These are phyloP conservation scores for Hiodon tergisus DNA, from an alignment of 2,113 vertebrate species.

Conservation along the genomic window DNA sequence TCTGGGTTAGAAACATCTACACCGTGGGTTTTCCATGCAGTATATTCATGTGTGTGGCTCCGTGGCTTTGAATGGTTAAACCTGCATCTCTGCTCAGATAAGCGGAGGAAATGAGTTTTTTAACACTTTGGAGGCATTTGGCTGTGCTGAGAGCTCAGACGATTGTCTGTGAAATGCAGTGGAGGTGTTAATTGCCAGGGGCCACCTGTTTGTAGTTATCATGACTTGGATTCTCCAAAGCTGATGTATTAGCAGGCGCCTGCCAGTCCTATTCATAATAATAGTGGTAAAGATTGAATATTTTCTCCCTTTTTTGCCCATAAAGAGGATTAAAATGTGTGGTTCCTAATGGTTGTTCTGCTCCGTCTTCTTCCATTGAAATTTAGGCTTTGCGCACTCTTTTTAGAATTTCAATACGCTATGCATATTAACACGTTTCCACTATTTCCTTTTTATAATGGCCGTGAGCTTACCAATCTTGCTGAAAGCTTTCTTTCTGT, in stretches of 20 bases:
- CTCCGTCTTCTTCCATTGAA: slow-evolving; percentile 1
- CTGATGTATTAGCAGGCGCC: slow-evolving; percentile 13
- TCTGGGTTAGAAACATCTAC: too few species aligned
- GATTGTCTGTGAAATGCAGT: slow-evolving; percentile 44
- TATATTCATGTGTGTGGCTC: slow-evolving; percentile 20
- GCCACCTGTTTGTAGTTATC: slow-evolving; percentile 31
- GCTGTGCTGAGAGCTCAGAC: slow-evolving; percentile 8
- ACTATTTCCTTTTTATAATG: slow-evolving; percentile 27
- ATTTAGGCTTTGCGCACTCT: slow-evolving; percentile 19
- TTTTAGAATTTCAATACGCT: slow-evolving; percentile 28
- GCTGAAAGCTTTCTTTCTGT: slow-evolving; percentile 19
- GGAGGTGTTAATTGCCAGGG: slow-evolving; percentile 60
- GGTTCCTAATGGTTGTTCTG: slow-evolving; percentile 19
- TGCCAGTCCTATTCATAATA: slow-evolving; percentile 18
- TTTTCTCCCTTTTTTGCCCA: slow-evolving; percentile 27
- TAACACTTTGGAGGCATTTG: slow-evolving; percentile 47
- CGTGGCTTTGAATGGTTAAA: slow-evolving; percentile 25
- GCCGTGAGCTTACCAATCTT: slow-evolving; percentile 14
- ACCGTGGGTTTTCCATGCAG: too few species aligned
- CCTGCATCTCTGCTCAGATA: slow-evolving; percentile 44
- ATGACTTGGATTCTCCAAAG: slow-evolving; percentile 18
- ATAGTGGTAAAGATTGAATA: slow-evolving; percentile 10
- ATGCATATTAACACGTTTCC: slow-evolving; percentile 31
- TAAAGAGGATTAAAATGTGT: slow-evolving; percentile 17
- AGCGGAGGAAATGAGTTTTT: slow-evolving; percentile 52